phyloP scores from a whole-genome alignment of 2,113 vertebrate species.

The Megaptera novaeangliae region DNA sequence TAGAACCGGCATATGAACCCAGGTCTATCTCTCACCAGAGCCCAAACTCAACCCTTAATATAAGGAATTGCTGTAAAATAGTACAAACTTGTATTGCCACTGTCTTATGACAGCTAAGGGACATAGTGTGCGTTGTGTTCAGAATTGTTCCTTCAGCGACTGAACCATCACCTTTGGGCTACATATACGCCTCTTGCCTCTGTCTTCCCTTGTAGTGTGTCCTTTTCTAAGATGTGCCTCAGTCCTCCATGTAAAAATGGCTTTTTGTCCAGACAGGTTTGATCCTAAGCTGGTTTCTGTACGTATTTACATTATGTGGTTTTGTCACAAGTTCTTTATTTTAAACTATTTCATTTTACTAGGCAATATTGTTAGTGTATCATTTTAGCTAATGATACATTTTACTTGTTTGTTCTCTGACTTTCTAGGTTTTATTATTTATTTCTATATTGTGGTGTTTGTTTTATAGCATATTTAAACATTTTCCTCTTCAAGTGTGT shows the following conservation, averaged over 20 bases:
- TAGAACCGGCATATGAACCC: neutral
- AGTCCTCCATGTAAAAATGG: neutral
- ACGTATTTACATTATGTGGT: neutral
- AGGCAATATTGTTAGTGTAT: neutral
- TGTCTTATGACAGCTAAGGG: neutral
- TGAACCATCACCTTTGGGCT: neutral
- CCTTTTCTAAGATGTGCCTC: neutral
- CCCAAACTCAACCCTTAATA: neutral
- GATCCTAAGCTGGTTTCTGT: neutral
- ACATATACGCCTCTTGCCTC: neutral
- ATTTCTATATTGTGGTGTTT: neutral
- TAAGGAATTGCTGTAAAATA: neutral
- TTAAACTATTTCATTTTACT: conserved; percentile 11
- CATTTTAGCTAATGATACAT: neutral
- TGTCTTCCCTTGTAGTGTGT: neutral
- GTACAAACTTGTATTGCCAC: neutral
- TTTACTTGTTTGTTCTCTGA: neutral
- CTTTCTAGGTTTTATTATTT: neutral
- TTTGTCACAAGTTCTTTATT: neutral
- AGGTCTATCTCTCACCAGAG: neutral
- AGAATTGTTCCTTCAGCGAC: neutral
- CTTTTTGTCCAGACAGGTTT: neutral
- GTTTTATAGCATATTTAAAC: neutral
- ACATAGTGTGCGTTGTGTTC: neutral
- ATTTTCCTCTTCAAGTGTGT: neutral